Percentiles rank a stretch among this genome's conserved stretches.
phyloP scores from a whole-genome alignment of 2,113 vertebrate species.

The Psilopsiagon aymara region DNA sequence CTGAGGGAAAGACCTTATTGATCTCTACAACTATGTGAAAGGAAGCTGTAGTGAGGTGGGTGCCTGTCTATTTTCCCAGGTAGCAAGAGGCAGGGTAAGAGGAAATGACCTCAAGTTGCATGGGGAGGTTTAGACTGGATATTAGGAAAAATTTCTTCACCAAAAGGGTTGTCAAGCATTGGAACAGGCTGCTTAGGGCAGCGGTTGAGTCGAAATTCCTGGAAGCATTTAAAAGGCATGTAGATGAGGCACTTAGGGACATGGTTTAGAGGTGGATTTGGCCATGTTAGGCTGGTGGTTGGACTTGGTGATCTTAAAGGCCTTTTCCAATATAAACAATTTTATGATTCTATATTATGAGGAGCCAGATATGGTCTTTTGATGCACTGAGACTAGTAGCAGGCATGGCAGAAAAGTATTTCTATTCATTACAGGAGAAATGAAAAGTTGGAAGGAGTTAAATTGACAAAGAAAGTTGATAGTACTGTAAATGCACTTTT shows the following conservation, averaged over 20 bases:
- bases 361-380: background rate
- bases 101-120: background rate
- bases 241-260: background rate
- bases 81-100: background rate
- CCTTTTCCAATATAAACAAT: background rate
- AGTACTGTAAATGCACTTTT: background rate
- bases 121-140: background rate
- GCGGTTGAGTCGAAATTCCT: background rate
- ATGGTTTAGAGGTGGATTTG: background rate
- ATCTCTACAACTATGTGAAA: background rate
- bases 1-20: background rate
- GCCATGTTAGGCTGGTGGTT: background rate
- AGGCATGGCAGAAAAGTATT: background rate
- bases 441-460: background rate
- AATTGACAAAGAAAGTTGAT: background rate
- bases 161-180: background rate
- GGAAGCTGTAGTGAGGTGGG: accelerated
- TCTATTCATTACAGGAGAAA: background rate
- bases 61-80: background rate
- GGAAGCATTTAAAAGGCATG: background rate
- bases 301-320: background rate
- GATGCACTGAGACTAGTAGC: background rate
- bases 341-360: background rate
- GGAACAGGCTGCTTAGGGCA: background rate
- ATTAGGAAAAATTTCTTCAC: background rate